Evolutionary conservation across 2,888 invertebrate genomes (phyloP), one percentile per base, ranked within the genome.

Genomic region (Catocala sponsa): DNA sequence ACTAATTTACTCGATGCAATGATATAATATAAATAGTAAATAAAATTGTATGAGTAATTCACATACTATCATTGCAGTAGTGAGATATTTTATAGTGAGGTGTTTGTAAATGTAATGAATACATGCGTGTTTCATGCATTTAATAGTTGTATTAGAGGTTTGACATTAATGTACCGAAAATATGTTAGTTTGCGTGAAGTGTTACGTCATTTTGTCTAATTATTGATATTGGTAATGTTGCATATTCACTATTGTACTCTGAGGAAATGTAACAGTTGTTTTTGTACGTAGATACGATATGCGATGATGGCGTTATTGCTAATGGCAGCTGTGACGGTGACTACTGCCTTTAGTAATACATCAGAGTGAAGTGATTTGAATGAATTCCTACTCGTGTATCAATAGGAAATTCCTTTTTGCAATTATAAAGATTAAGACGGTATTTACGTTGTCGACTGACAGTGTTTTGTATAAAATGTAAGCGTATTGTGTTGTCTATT

Each of bases 61-160:
- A 79, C 68, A 73, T 76, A 81, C 73, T 80, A 85, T 84, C 79
- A 83, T 83, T 82, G 86, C 83, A 81, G 88, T 91, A 89, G 91
- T 86, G 88, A 86, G 86, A 86, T 85, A 83, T 84, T 85, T 84
- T 87, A 84, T 88, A 88, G 87, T 76, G 73, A 80, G 68, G 76
- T 85, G 83, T 86, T 81, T 77, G 69, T 78, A 70, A 85, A 83
- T 88, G 85, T 90, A 87, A 88, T 78, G 76, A 82, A 87, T 83
- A 88, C 83, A 76, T 83, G 83, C 88, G 88, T 90, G 90, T 89
- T 90, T 90, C 85, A 83, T 85, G 94, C 94, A 94, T 94, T 94
- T 93, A 94, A 92, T 87, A 87, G 83, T 78, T 81, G 76, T 86
- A 87, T 85, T 90, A 90, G 89, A 82, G 71, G 76, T 87, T 87